These are phyloP conservation scores for Spongilla lacustris DNA, from an alignment of 37 sponge, comb jelly and placozoan genomes.

Conservation along the genomic window DNA sequence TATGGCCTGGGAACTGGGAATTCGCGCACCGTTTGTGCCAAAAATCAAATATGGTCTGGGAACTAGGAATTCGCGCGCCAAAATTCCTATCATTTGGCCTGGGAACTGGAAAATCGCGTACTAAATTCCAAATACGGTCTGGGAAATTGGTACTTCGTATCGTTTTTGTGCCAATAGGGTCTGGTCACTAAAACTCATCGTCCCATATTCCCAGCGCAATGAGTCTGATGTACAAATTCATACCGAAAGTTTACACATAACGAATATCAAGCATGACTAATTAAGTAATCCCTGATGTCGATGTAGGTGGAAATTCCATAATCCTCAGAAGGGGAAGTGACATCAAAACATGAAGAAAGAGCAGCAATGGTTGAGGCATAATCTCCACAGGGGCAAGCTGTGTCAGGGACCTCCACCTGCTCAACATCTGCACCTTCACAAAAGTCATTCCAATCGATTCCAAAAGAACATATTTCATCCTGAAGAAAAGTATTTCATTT, in stretches of 20 bases:
- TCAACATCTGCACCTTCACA: neutral
- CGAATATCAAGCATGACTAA: neutral
- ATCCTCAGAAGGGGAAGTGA: neutral
- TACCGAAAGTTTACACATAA: neutral
- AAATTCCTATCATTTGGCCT: neutral
- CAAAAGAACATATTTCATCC: neutral
- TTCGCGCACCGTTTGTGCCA: neutral
- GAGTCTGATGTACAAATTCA: too few relatives aligned
- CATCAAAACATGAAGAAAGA: neutral
- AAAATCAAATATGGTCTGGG: neutral
- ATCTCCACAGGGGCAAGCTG: neutral
- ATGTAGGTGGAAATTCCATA: constrained; percentile 23
- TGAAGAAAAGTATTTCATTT: neutral
- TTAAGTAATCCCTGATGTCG: neutral
- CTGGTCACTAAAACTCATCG: too few relatives aligned
- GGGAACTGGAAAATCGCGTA: neutral
- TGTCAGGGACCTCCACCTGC: neutral
- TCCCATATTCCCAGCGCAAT: neutral
- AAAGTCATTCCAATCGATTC: neutral
- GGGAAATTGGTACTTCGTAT: neutral
- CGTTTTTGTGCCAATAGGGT: neutral
- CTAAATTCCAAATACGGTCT: neutral
- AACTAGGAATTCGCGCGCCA: neutral
- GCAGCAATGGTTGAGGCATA: neutral
- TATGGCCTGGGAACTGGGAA: neutral